A percentile compares a stretch with the other conserved stretches of the same genome.
Conservation (phyloP, 2,888 invertebrate genomes). For the Leucophenga maculata region DNA sequence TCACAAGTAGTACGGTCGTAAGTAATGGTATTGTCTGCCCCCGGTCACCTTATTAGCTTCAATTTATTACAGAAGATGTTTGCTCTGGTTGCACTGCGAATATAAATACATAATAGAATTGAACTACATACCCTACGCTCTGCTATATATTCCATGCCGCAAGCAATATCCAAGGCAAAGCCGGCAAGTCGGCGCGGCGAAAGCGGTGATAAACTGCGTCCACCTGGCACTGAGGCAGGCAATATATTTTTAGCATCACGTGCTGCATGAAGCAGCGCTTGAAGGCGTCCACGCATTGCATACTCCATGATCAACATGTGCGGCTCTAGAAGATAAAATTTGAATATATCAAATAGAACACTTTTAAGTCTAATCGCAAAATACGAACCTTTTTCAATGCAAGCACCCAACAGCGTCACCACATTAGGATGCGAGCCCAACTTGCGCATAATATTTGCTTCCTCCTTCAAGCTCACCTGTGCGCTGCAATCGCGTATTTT, state of each 20-base stretch:
- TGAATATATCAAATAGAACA: no score
- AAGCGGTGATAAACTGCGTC: conserved; percentile 69
- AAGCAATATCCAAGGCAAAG: conserved; percentile 86
- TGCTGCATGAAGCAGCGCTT: conserved; percentile 81
- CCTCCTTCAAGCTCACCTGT: conserved; percentile 83
- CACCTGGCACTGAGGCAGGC: conserved; percentile 73
- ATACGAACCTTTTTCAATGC: conserved; percentile 83
- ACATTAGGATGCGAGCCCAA: conserved; percentile 88
- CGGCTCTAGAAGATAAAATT: conserved; percentile 76
- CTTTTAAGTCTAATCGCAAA: neutral
- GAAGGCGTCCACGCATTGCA: conserved; percentile 86
- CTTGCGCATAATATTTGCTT: conserved; percentile 88
- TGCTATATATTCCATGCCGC: conserved; percentile 89
- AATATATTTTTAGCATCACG: conserved; percentile 70
- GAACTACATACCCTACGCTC: conserved; percentile 79
- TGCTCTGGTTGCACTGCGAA: neutral
- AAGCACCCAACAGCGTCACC: conserved; percentile 85
- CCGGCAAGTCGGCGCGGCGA: conserved; percentile 80
- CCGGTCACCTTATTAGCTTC: no score
- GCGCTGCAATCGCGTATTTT: conserved; percentile 85
- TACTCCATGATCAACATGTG: conserved; percentile 89
- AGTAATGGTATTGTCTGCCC: no score
- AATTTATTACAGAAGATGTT: neutral
- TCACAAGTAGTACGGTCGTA: no score
- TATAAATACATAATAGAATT: no score